Evolutionary conservation across 2,888 invertebrate genomes (phyloP), one percentile per base, ranked within the genome.

Genomic region (Cosmorhoe ocellata): DNA sequence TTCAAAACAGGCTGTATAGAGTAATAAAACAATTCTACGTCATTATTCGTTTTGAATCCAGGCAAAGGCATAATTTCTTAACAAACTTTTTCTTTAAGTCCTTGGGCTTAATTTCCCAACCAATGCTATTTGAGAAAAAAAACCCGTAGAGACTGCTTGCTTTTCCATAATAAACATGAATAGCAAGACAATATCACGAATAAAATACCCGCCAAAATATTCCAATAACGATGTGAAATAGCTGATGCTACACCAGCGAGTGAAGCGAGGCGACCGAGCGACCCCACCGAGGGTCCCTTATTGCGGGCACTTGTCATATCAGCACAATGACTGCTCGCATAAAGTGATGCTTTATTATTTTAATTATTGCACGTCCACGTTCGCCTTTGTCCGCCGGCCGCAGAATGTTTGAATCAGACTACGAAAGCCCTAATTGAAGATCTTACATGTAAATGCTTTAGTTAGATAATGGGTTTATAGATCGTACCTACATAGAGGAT

Each of bases 221-320:
- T 53, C 36, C 44, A 53, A 41, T 48, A 45, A 41, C 41, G 48
- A 44, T 36, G 26, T 13, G 44, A 13, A 48, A 48, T 53, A 49
- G 28, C 48, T 43, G 31, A 43, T 27, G 40, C 33, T n/a, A 38
- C 37, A 24, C 24, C 24, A 24, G 24, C 33, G 14, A 28, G 30
- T n/a, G 36, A 48, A 31, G 30, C 40, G 38, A 18, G 33, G 39
- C 58, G 59, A 50, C 32, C 46, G 42, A 44, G 58, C 63, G 57
- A 67, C 69, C 73, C 74, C 69, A 69, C 41, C 54, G 41, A 76
- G 81, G 84, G 81, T 73, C 74, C 76, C 74, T 84, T 85, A 88
- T 86, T 87, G 81, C 84, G 79, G 80, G 80, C 87, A 90, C 89
- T 89, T 88, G 88, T 89, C 87, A 87, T 88, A 86, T 85, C 80